phyloP scores from a whole-genome alignment of 2,797 vertebrate species.

The Rhinogobio ventralis region DNA sequence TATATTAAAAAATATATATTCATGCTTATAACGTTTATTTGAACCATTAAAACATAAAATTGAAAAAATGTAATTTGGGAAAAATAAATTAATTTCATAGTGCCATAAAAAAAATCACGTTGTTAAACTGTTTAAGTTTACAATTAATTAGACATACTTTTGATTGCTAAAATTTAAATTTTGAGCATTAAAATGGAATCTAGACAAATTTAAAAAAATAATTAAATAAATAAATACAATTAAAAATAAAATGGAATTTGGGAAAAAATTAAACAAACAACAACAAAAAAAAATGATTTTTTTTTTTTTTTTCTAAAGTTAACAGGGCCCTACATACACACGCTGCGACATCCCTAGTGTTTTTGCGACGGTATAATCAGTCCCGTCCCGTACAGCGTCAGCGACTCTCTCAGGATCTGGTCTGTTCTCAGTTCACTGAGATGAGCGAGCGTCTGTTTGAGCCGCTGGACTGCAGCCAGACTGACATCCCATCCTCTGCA shows the following conservation, averaged over 20 bases:
- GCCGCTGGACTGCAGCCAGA: background rate
- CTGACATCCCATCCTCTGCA: background rate
- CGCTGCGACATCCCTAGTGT: constrained; percentile 51
- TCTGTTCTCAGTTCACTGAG: constrained; percentile 60
- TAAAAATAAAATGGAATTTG: background rate
- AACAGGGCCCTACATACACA: background rate
- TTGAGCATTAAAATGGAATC: background rate
- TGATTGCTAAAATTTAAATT: background rate
- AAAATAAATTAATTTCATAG: background rate
- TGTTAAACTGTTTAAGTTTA: background rate
- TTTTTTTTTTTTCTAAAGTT: no score
- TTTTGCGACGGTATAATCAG: constrained; percentile 69
- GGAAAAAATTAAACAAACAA: background rate
- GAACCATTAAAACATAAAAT: background rate
- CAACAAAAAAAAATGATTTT: no score
- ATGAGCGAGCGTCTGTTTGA: constrained; percentile 52
- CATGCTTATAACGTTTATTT: no score
- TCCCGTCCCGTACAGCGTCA: background rate
- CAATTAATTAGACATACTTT: background rate
- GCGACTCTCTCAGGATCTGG: constrained; percentile 18
- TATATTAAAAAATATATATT: no score
- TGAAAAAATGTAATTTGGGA: background rate
- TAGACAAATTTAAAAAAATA: background rate
- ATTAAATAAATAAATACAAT: no score
- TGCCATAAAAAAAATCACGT: background rate